Conservation (phyloP, 2,888 invertebrate genomes). For the Shargacucullia verbasci region DNA sequence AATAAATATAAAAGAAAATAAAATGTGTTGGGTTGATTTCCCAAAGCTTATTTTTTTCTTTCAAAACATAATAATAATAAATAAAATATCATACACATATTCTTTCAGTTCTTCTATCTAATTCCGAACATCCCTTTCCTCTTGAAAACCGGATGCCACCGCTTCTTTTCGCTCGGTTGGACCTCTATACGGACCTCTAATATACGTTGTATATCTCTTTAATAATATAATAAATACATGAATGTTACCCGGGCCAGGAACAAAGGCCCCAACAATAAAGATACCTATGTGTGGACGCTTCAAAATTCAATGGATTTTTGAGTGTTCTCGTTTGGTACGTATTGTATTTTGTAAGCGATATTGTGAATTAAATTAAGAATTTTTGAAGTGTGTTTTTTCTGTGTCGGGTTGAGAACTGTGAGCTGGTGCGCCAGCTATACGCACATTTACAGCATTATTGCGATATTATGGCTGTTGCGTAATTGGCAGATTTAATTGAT, state of each 20-base stretch:
- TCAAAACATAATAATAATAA: slow-evolving; percentile 2
- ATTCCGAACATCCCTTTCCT: slow-evolving; percentile 61
- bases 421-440: background rate
- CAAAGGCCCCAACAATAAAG: slow-evolving; percentile 48
- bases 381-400: slow-evolving; percentile 41
- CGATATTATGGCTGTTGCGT: no score
- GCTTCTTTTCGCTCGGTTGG: slow-evolving; percentile 82
- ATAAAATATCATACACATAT: slow-evolving; percentile 7
- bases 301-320: slow-evolving; percentile 52
- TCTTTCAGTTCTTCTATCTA: slow-evolving; percentile 34
- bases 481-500: no score
- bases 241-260: slow-evolving; percentile 63
- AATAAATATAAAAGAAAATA: no score
- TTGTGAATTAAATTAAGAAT: slow-evolving; percentile 52
- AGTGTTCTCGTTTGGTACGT: slow-evolving; percentile 46
- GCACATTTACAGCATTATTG: no score
- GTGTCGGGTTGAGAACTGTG: slow-evolving; percentile 17
- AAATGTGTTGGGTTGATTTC: background rate
- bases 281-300: slow-evolving; percentile 45
- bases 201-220: slow-evolving; percentile 84
- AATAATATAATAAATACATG: slow-evolving; percentile 78
- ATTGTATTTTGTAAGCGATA: slow-evolving; percentile 53
- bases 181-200: slow-evolving; percentile 71
- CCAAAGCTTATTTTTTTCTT: background rate
- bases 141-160: slow-evolving; percentile 86